phyloP scores from a whole-genome alignment of 2,113 vertebrate species.

The Macroglossus sobrinus region DNA sequence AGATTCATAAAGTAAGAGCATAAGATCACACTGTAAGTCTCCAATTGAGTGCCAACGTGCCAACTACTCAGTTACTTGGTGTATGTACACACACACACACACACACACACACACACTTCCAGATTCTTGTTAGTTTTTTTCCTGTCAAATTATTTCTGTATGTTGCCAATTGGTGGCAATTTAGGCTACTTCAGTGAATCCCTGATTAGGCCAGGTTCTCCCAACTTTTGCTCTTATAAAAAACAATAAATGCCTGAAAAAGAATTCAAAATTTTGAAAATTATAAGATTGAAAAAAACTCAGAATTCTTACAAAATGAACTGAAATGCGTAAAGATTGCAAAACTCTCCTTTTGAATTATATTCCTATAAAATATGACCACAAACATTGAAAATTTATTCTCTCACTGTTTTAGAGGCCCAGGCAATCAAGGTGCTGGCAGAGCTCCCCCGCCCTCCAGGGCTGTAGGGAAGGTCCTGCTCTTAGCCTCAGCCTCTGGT shows the following conservation, averaged over 20 bases:
- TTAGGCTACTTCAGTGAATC: background rate
- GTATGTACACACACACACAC: too few species aligned
- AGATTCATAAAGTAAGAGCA: background rate
- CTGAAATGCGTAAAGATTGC: background rate
- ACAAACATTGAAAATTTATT: background rate
- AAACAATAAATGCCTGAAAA: background rate
- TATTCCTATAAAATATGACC: background rate
- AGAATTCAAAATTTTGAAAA: background rate
- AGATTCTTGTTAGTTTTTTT: background rate
- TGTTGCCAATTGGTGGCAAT: background rate
- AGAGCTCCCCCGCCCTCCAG: fast-evolving
- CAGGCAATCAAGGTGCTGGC: background rate
- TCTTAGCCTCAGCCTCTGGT: background rate
- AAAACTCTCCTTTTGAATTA: background rate
- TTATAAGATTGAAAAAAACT: background rate
- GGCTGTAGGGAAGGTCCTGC: background rate
- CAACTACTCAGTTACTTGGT: background rate
- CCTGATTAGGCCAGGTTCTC: background rate
- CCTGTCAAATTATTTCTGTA: background rate
- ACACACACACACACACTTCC: too few species aligned
- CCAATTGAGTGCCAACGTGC: background rate
- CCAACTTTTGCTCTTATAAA: background rate
- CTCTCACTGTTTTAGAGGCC: background rate
- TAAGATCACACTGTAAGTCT: background rate
- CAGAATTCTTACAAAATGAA: background rate